Base-by-base conservation (phyloP, 1,140 invertebrate genomes). In the Drosophila biarmipes region DNA sequence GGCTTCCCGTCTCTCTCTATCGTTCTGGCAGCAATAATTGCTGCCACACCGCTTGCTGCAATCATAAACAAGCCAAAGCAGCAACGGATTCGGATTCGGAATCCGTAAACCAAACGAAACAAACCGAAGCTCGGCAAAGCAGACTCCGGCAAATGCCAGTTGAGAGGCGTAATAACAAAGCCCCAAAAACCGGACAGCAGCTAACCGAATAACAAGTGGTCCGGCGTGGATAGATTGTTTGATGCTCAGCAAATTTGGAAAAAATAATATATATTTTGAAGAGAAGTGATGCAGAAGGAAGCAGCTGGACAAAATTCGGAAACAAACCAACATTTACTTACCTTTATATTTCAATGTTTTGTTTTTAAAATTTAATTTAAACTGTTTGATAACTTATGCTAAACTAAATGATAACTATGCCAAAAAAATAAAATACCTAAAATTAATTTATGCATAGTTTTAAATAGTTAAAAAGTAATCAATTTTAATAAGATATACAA, bases 1-100 rank as follows among this genome's bases (percentile, higher is more conserved):
- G 19, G 12, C 1, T 17, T 37, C 31, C 51, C 27, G 37, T 14
- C 34, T 12, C 21, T 49, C 5, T 49, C 5, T 14, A n/a, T 4
- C 48, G 51, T 35, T 31, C 29, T 64, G 29, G 19, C n/a, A 63
- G 59, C 66, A 62, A 82, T 87, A 82, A 87, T 87, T 89, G 81
- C 58, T 78, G 76, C 71, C 61, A 62, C 78, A 82, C 74, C 68
- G 79, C 86, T 85, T 77, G 64, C 73, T 82, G 82, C 74, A 86
- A 74, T 81, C 78, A 81, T 81, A 78, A 75, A 82, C 68, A 68
- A 84, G 59, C 72, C 46, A 27, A 48, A 56, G 45, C 53, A 43
- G 34, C 35, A 72, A 48, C 8, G 29, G n/a, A 61, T 11, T 19
- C 52, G 37, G 37, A 38, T 52, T 56, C 38, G 46, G 31, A 69